Percentiles rank a stretch among this genome's conserved stretches.
Conservation (phyloP, 2,888 invertebrate genomes). For the Brachypterus glaber region DNA sequence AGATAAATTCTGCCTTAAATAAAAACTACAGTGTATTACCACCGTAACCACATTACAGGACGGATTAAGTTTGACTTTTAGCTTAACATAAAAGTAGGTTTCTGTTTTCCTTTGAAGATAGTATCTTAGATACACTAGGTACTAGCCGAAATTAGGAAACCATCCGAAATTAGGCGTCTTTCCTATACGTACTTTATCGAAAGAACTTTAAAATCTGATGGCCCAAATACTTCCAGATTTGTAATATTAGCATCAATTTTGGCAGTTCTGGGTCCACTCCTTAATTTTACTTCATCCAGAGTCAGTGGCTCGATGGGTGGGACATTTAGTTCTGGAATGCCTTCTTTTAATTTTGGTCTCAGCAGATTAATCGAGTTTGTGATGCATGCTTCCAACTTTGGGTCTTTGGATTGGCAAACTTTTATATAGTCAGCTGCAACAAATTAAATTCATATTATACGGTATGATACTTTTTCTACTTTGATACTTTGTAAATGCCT, state of each 20-base stretch:
- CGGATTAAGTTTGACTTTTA: too few species aligned
- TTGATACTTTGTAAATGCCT: too few species aligned
- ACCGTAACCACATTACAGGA: too few species aligned
- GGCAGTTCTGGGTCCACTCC: slow-evolving; percentile 32
- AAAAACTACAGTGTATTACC: too few species aligned
- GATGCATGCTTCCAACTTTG: slow-evolving; percentile 35
- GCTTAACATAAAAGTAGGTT: too few species aligned
- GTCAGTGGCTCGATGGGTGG: slow-evolving; percentile 46
- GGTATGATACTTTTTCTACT: too few species aligned
- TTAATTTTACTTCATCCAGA: slow-evolving; percentile 29
- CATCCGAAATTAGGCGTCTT: too few species aligned
- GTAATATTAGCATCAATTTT: slow-evolving; percentile 51
- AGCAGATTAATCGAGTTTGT: slow-evolving; percentile 34
- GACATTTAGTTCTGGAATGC: slow-evolving; percentile 46
- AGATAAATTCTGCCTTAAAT: too few species aligned
- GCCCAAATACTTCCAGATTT: slow-evolving; percentile 50
- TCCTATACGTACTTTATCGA: slow-evolving; percentile 46
- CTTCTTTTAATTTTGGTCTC: slow-evolving; percentile 33
- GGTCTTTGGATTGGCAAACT: slow-evolving; percentile 33
- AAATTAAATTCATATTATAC: too few species aligned
- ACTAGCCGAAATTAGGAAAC: too few species aligned
- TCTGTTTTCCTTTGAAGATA: too few species aligned
- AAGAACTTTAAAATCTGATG: slow-evolving; percentile 50
- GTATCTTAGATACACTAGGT: too few species aligned
- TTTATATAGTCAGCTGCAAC: slow-evolving; percentile 35